Conservation (phyloP, 2,888 invertebrate genomes). For the Amphipoea oculea region DNA sequence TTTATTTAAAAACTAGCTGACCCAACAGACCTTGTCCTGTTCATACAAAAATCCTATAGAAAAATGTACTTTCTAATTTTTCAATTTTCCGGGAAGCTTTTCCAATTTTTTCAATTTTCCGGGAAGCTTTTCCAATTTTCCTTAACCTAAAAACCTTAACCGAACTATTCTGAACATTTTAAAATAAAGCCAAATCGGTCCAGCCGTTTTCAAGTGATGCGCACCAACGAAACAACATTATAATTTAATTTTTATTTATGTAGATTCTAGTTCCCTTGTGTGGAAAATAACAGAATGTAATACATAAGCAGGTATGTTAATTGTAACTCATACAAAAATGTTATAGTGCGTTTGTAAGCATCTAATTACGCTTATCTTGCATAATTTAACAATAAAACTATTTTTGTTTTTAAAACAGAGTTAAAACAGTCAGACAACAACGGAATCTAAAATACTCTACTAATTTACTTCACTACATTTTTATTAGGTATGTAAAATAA, state of each 20-base stretch:
- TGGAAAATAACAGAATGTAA: background rate
- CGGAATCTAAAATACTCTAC: conserved; percentile 30
- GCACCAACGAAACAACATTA: background rate
- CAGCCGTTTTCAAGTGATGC: background rate
- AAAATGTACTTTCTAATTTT: background rate
- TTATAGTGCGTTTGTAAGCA: background rate
- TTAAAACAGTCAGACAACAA: conserved; percentile 11
- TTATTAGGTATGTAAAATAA: background rate
- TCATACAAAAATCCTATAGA: too few relatives aligned
- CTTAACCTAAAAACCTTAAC: background rate
- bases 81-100: background rate
- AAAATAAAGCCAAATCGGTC: background rate
- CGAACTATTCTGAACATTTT: background rate
- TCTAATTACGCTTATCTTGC: conserved; percentile 33
- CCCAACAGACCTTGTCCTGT: background rate
- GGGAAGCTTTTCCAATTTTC: background rate
- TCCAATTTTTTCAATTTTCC: background rate
- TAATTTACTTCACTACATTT: background rate
- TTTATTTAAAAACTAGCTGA: background rate
- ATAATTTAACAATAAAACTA: conserved; percentile 41
- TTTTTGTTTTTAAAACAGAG: background rate
- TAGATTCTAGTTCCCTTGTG: conserved; percentile 2
- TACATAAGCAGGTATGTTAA: conserved; percentile 13
- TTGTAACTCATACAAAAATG: background rate
- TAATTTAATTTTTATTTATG: background rate